These are phyloP conservation scores for Petaurus breviceps DNA, from an alignment of 2,113 vertebrate species.

Conservation along the genomic window DNA sequence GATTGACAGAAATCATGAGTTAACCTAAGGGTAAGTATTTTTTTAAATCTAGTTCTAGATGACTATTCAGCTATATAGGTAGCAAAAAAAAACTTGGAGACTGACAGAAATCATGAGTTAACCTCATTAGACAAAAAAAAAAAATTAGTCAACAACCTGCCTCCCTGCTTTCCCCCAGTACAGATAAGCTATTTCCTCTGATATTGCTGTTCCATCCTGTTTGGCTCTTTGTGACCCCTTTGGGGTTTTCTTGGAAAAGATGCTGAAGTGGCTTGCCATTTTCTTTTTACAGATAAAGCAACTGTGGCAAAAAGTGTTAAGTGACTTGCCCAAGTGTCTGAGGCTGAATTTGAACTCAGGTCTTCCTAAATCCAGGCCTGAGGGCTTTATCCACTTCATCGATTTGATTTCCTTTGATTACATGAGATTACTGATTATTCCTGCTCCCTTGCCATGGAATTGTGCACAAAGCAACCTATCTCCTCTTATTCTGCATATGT, in stretches of 20 bases:
- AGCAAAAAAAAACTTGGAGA: background rate
- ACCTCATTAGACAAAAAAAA: background rate
- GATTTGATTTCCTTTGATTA: background rate
- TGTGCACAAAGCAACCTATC: background rate
- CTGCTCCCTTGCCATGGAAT: background rate
- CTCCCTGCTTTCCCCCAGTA: background rate
- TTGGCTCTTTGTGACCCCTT: background rate
- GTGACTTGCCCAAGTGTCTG: background rate
- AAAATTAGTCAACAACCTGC: background rate
- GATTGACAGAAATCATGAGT: background rate
- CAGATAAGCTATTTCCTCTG: background rate
- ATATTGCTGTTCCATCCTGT: background rate
- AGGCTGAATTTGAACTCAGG: background rate
- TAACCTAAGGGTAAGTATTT: background rate
- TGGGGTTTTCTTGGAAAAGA: background rate
- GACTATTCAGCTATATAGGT: background rate
- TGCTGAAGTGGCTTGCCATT: background rate
- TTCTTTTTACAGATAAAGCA: background rate
- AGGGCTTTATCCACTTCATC: background rate
- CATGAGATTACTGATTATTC: background rate
- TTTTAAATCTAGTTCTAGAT: background rate
- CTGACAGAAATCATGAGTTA: background rate
- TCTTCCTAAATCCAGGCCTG: background rate
- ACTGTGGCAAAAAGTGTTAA: background rate
- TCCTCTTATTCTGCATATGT: background rate